Percentiles rank a stretch among this genome's conserved stretches.
These are phyloP conservation scores for Dimorphilus gyrociliatus DNA, from an alignment of 2,888 invertebrate genomes.

Conservation along the genomic window DNA sequence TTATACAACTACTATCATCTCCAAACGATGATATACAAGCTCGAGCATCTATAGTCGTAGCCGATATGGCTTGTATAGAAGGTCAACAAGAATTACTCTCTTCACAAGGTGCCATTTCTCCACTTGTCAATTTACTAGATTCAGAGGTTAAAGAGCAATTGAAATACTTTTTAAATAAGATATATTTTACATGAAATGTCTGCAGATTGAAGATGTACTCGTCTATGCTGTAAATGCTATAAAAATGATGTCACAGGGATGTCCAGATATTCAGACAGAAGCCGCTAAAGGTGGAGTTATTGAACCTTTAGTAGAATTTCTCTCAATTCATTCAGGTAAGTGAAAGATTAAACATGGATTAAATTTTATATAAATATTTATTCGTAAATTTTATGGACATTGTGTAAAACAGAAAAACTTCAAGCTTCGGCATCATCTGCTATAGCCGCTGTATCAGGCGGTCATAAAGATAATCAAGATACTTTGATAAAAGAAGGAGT, in stretches of 20 bases:
- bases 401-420: constrained; percentile 20
- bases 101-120: constrained; percentile 22
- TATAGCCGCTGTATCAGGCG: constrained; percentile 25
- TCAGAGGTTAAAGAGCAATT: too few relatives aligned
- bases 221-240: constrained; percentile 36
- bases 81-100: constrained; percentile 25
- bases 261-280: constrained; percentile 25
- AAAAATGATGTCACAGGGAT: constrained; percentile 22
- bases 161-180: too few relatives aligned
- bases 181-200: too few relatives aligned
- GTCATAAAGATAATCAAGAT: constrained; percentile 26
- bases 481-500: constrained; percentile 23
- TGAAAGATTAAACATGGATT: constrained; percentile 1
- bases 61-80: constrained; percentile 31
- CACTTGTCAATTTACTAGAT: constrained; percentile 27
- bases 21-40: constrained; percentile 33
- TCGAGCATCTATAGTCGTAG: constrained; percentile 29
- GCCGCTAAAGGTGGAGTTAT: constrained; percentile 26
- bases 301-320: constrained; percentile 30
- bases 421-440: constrained; percentile 34
- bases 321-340: constrained; percentile 29
- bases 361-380: not conserved
- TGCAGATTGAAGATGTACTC: constrained; percentile 35
- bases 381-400: too few relatives aligned
- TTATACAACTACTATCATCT: constrained; percentile 27